These are phyloP conservation scores for Tinea semifulvella DNA, from an alignment of 2,888 invertebrate species.

Conservation along the genomic window DNA sequence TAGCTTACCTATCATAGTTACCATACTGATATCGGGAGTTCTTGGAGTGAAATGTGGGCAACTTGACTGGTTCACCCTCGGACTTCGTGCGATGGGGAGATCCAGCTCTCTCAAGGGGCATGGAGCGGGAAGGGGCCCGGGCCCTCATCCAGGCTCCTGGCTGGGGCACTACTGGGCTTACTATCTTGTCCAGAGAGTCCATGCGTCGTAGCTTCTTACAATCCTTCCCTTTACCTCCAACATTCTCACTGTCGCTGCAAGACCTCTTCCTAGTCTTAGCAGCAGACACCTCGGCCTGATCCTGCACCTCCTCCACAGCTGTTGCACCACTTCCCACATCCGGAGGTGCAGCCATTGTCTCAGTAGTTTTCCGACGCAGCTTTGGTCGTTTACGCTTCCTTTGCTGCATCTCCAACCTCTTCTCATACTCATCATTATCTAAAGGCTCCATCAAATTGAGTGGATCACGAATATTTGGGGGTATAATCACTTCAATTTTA, in stretches of 20 bases:
- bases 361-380: conserved; percentile 54
- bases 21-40: conserved; percentile 90
- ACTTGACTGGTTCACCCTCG: conserved; percentile 50
- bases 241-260: conserved; percentile 64
- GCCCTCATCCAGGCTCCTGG: conserved; percentile 84
- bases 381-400: conserved; percentile 74
- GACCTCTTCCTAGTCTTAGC: conserved; percentile 47
- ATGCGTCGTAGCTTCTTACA: conserved; percentile 70
- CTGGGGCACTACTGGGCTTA: conserved; percentile 91
- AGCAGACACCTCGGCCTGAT: conserved; percentile 38
- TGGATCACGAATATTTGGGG: conserved; percentile 92
- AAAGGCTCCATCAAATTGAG: conserved; percentile 84
- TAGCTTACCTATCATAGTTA: conserved; percentile 84
- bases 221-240: conserved; percentile 61
- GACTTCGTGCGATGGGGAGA: conserved; percentile 43
- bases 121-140: conserved; percentile 41
- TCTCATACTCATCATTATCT: conserved; percentile 84
- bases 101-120: conserved; percentile 51
- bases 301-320: conserved; percentile 35
- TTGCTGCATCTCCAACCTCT: conserved; percentile 74
- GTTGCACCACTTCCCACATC: conserved; percentile 29
- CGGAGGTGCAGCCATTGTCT: conserved; percentile 40
- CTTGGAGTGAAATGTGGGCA: conserved; percentile 77
- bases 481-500: conserved; percentile 90
- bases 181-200: conserved; percentile 86